Evolutionary conservation across 2,797 vertebrate genomes (phyloP).

Genomic region (Spinus pinus): DNA sequence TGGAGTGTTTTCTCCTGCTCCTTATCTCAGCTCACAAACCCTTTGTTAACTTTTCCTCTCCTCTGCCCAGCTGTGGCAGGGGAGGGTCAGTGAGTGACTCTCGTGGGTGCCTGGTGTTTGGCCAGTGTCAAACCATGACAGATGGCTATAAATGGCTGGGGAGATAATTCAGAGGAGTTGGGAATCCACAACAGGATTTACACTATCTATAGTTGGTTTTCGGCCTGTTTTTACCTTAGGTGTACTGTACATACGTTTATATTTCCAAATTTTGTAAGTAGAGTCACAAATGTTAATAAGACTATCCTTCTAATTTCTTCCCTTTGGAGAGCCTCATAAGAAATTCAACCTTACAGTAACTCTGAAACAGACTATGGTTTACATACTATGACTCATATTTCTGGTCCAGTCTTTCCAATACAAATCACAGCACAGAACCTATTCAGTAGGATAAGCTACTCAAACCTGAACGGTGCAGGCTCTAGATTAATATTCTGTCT

Average conservation of each 20-base stretch:
- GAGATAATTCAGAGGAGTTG: background rate
- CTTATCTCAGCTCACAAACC: background rate
- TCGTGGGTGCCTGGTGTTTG: background rate
- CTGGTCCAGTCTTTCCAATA: background rate
- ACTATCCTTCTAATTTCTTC: background rate
- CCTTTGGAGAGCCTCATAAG: background rate
- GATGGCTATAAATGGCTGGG: background rate
- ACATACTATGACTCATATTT: background rate
- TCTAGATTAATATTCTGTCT: background rate
- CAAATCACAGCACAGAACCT: background rate
- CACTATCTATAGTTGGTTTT: background rate
- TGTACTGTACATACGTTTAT: background rate
- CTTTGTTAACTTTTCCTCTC: background rate
- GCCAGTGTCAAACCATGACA: background rate
- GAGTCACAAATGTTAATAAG: background rate
- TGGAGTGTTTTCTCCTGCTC: background rate
- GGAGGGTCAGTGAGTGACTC: background rate
- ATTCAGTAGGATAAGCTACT: background rate
- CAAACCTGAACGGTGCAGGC: background rate
- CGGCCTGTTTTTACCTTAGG: background rate
- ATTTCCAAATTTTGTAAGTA: background rate
- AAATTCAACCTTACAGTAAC: background rate
- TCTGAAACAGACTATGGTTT: background rate
- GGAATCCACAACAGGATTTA: background rate
- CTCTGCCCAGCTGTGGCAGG: background rate